These are phyloP conservation scores for Pocillopora damicornis DNA, from an alignment of 64 coral and sea anemone species.

Conservation along the genomic window DNA sequence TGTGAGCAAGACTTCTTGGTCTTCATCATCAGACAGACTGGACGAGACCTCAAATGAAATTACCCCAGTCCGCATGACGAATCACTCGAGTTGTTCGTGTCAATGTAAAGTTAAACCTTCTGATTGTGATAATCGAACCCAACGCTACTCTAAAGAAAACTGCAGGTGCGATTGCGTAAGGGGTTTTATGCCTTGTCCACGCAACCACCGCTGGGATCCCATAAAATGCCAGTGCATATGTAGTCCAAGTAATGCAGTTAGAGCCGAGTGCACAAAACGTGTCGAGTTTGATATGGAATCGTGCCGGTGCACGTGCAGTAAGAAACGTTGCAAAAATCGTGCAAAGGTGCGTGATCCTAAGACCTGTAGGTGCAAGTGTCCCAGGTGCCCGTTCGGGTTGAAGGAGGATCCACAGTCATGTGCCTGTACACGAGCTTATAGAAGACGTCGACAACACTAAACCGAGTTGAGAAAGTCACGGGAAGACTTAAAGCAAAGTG, in stretches of 20 bases:
- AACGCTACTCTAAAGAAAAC: not conserved
- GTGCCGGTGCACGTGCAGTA: slow-evolving; percentile 10
- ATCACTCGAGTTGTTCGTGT: slow-evolving; percentile 18
- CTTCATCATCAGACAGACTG: not conserved
- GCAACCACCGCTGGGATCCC: slow-evolving; percentile 5
- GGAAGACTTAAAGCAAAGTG: too few species aligned
- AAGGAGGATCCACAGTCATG: not conserved
- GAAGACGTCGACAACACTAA: not conserved
- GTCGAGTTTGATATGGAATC: slow-evolving; percentile 4
- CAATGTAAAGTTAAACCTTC: not conserved
- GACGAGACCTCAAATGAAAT: not conserved
- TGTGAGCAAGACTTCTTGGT: slow-evolving; percentile 1
- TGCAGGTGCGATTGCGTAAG: slow-evolving; percentile 31
- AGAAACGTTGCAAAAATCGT: not conserved
- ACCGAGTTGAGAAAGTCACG: not conserved
- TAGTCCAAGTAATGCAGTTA: not conserved
- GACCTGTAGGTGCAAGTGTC: slow-evolving; percentile 2
- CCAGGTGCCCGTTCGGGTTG: not conserved
- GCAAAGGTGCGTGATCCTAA: not conserved
- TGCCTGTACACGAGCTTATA: not conserved
- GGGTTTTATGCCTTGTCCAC: not conserved
- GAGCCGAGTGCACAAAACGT: not conserved
- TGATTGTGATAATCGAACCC: slow-evolving; percentile 19
- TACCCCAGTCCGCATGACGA: not conserved
- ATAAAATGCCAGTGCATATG: slow-evolving; percentile 29